Percentiles rank a stretch among this genome's conserved stretches.
phyloP scores from a whole-genome alignment of 2,113 vertebrate species.

The Dendrocopos noguchii region DNA sequence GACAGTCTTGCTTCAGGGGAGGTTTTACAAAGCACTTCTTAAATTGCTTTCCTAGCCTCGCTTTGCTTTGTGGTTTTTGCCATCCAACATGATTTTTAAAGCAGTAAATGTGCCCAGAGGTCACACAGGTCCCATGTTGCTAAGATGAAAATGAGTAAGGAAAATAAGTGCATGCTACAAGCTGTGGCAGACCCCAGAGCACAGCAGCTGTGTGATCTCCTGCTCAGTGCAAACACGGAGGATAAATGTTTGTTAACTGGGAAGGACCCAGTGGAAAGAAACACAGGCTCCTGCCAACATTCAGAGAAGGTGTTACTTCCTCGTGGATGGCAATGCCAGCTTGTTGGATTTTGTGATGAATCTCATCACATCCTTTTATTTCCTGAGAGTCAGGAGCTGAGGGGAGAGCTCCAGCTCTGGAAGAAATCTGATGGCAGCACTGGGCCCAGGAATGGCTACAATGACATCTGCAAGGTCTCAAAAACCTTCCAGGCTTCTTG shows the following conservation, averaged over 20 bases:
- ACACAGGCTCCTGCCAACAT: conserved; percentile 34
- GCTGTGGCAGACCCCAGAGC: background rate
- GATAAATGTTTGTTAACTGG: conserved; percentile 46
- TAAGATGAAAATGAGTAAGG: background rate
- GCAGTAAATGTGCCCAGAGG: background rate
- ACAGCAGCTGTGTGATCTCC: conserved; percentile 1
- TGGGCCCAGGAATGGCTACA: background rate
- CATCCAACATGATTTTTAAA: background rate
- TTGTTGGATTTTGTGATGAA: background rate
- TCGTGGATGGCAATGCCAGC: conserved; percentile 34
- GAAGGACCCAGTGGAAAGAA: conserved; percentile 39
- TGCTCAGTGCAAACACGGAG: conserved; percentile 17
- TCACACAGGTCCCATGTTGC: background rate
- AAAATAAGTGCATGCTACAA: background rate
- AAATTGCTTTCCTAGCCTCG: background rate
- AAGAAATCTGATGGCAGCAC: background rate
- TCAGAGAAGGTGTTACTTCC: conserved; percentile 31
- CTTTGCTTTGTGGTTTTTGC: background rate
- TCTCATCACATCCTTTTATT: background rate
- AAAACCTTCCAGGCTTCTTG: background rate
- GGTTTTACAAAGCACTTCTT: background rate
- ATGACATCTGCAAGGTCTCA: background rate
- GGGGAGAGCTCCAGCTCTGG: background rate
- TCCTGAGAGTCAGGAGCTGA: background rate
- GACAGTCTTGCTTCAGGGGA: too few species aligned